Evolutionary conservation across 2,797 vertebrate genomes (phyloP).

Genomic region (Sebastes oblongus): DNA sequence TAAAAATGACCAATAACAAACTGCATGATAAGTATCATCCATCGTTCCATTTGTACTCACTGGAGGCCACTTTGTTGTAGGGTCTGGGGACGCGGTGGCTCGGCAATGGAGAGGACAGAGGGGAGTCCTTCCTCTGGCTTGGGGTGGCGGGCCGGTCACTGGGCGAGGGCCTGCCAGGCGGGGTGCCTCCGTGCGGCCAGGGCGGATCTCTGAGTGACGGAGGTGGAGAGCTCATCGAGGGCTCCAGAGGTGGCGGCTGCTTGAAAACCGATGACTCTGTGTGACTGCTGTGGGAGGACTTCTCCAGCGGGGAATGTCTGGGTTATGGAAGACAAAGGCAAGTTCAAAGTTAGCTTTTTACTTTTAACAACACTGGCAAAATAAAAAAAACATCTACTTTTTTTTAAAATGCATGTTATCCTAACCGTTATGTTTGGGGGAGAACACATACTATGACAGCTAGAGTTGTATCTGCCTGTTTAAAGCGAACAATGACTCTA

Average conservation of each 20-base stretch:
- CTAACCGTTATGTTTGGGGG: background rate
- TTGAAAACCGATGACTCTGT: conserved; percentile 86
- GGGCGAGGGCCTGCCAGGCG: conserved; percentile 74
- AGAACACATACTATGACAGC: background rate
- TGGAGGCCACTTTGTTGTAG: conserved; percentile 89
- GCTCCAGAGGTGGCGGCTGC: conserved; percentile 80
- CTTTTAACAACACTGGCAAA: background rate
- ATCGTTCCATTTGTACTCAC: conserved; percentile 79
- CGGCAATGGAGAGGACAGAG: conserved; percentile 28
- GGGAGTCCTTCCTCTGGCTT: conserved; percentile 74
- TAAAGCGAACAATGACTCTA: too few relatives aligned
- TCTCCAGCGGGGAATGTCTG: conserved; percentile 90
- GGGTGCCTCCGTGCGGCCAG: conserved; percentile 82
- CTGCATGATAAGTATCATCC: background rate
- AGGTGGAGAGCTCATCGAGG: conserved; percentile 72
- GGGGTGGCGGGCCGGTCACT: conserved; percentile 67
- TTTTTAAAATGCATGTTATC: background rate
- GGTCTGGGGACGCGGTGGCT: conserved; percentile 80
- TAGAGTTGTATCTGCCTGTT: background rate
- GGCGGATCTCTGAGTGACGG: conserved; percentile 81
- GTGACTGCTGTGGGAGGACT: conserved; percentile 86
- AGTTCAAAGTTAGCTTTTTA: background rate
- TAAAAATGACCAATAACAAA: background rate
- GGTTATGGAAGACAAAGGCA: background rate
- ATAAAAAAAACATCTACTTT: background rate